A percentile compares a stretch with the other conserved stretches of the same genome.
These are phyloP conservation scores for Lynx canadensis DNA, from an alignment of 2,113 vertebrate genomes.

Conservation along the genomic window DNA sequence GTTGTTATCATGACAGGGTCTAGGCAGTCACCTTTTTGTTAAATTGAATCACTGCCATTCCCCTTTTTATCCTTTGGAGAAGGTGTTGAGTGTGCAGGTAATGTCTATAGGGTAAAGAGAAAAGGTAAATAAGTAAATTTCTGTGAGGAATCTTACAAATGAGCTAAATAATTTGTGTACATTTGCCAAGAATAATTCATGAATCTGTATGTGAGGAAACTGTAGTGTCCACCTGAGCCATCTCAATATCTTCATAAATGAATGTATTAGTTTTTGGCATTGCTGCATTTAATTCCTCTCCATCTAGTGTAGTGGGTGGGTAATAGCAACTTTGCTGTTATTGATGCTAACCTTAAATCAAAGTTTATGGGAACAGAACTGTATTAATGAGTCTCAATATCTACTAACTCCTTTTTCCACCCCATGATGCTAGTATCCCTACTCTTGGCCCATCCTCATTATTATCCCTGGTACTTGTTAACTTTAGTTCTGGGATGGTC, in stretches of 20 bases:
- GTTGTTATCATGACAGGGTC: background rate
- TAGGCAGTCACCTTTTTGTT: background rate
- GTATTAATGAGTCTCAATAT: background rate
- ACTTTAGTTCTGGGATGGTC: background rate
- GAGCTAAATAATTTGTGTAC: background rate
- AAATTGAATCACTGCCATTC: background rate
- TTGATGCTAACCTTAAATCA: slow-evolving; percentile 1
- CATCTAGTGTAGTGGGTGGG: background rate
- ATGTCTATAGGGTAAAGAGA: background rate
- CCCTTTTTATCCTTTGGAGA: background rate
- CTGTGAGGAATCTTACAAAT: background rate
- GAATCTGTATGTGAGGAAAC: background rate
- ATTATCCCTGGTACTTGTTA: background rate
- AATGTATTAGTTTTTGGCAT: background rate
- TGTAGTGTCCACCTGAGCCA: background rate
- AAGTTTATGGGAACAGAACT: slow-evolving; percentile 19
- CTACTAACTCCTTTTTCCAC: background rate
- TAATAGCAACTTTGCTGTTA: background rate
- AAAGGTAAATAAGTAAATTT: background rate
- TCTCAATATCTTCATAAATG: background rate
- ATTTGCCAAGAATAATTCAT: slow-evolving; percentile 14
- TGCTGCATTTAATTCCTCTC: background rate
- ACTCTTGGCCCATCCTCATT: background rate
- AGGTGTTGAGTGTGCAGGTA: background rate
- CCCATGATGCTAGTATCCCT: background rate